These are phyloP conservation scores for Pantherophis alleghaniensis DNA, from an alignment of 2,797 vertebrate species.

Conservation along the genomic window DNA sequence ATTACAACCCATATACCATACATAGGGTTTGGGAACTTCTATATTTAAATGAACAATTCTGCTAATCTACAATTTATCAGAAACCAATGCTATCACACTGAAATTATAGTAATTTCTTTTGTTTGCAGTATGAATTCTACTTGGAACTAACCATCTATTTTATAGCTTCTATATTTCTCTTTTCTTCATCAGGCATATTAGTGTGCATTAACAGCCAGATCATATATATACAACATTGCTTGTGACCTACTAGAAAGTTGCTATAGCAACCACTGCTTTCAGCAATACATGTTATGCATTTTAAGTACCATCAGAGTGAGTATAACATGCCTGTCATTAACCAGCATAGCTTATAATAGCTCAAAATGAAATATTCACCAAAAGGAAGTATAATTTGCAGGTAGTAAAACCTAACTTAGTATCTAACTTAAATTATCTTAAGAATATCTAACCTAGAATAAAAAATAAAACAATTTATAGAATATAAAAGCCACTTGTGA, in stretches of 20 bases:
- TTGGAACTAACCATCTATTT: slow-evolving; percentile 60
- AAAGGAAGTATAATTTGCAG: slow-evolving; percentile 13
- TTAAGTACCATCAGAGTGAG: slow-evolving; percentile 87
- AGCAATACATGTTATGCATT: slow-evolving; percentile 95
- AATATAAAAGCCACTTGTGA: neutral
- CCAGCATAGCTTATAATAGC: slow-evolving; percentile 63
- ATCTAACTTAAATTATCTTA: slow-evolving; percentile 10
- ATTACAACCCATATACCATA: neutral
- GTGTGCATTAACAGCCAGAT: slow-evolving; percentile 88
- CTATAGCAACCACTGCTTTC: slow-evolving; percentile 89
- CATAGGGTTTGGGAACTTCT: neutral
- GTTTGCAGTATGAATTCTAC: slow-evolving; percentile 38
- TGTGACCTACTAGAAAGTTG: slow-evolving; percentile 91
- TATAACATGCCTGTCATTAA: slow-evolving; percentile 79
- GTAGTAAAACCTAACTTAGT: slow-evolving; percentile 12
- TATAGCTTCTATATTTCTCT: slow-evolving; percentile 68
- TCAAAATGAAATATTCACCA: slow-evolving; percentile 45
- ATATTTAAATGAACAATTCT: neutral
- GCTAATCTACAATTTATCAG: neutral
- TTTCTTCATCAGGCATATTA: slow-evolving; percentile 79
- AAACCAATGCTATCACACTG: neutral
- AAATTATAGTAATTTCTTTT: slow-evolving; percentile 39
- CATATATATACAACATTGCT: slow-evolving; percentile 84
- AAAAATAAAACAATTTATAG: neutral
- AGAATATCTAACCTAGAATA: slow-evolving; percentile 16